A percentile compares a stretch with the other conserved stretches of the same genome.
Evolutionary conservation across 2,888 invertebrate genomes (phyloP).

Genomic region (Kuschelorhynchus macadamiae): DNA sequence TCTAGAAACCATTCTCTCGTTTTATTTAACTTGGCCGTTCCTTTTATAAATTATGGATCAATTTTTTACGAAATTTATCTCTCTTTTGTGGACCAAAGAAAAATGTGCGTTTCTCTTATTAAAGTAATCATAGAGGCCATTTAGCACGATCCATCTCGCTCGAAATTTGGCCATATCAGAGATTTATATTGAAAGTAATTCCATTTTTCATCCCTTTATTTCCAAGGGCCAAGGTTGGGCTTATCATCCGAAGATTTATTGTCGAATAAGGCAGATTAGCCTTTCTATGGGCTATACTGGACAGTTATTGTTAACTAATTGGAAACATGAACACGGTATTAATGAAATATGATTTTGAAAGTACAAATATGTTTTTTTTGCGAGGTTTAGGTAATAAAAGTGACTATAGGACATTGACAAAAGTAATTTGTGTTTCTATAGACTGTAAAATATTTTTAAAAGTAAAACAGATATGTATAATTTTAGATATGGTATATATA

Average conservation of each 20-base stretch:
- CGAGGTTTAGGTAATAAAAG: too few species aligned
- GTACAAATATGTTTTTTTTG: too few species aligned
- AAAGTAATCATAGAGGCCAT: conserved; percentile 70
- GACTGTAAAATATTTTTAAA: too few species aligned
- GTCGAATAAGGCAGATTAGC: conserved; percentile 18
- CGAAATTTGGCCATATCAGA: conserved; percentile 49
- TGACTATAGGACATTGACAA: too few species aligned
- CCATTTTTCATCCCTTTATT: conserved; percentile 50
- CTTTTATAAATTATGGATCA: conserved; percentile 69
- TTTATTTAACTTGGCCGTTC: conserved; percentile 60
- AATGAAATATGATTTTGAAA: too few species aligned
- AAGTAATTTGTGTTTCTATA: too few species aligned
- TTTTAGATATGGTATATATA: too few species aligned
- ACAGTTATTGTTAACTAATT: conserved; percentile 26
- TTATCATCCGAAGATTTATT: conserved; percentile 40
- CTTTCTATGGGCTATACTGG: conserved; percentile 11
- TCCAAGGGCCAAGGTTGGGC: conserved; percentile 39
- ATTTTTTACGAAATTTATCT: conserved; percentile 66
- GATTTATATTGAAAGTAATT: conserved; percentile 50
- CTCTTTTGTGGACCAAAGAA: conserved; percentile 59
- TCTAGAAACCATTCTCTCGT: conserved; percentile 55
- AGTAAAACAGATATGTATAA: too few species aligned
- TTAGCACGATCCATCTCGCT: conserved; percentile 68
- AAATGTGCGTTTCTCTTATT: conserved; percentile 63
- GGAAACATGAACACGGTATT: not conserved